These are phyloP conservation scores for Basileuterus tristriatus DNA, from an alignment of 2,797 vertebrate genomes.

Conservation along the genomic window DNA sequence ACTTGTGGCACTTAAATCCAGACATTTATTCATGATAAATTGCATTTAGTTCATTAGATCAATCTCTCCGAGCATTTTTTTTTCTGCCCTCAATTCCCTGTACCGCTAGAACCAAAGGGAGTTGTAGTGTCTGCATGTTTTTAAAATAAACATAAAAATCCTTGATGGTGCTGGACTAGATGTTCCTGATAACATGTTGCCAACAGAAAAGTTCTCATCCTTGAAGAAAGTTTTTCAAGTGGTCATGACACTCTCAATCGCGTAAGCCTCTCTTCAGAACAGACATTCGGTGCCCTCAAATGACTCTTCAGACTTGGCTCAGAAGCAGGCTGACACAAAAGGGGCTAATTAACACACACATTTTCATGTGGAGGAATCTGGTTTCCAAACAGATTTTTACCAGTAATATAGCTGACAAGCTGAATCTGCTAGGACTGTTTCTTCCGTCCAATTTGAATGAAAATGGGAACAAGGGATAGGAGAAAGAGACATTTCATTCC, in stretches of 20 bases:
- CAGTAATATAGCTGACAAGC: conserved; percentile 60
- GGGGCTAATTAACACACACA: conserved; percentile 58
- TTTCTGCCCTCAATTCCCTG: conserved; percentile 1
- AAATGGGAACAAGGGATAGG: conserved; percentile 44
- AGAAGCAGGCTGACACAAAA: conserved; percentile 56
- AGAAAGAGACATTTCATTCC: conserved; percentile 37
- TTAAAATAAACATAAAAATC: conserved; percentile 69
- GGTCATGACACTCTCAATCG: conserved; percentile 65
- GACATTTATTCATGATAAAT: not conserved
- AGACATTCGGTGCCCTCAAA: conserved; percentile 57
- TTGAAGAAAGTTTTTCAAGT: conserved; percentile 66
- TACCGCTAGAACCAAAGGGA: conserved; percentile 24
- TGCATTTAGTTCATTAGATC: conserved; percentile 11
- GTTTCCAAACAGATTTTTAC: conserved; percentile 64
- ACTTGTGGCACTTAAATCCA: not conserved
- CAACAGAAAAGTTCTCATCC: conserved; percentile 69
- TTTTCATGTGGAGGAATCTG: conserved; percentile 72
- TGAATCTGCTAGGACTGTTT: conserved; percentile 56
- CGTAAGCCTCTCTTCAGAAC: conserved; percentile 39
- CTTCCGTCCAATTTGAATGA: conserved; percentile 57
- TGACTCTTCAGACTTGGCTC: conserved; percentile 66
- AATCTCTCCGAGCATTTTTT: not conserved
- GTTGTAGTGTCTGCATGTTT: conserved; percentile 57
- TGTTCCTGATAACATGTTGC: conserved; percentile 65
- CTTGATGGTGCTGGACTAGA: conserved; percentile 61